A percentile compares a stretch with the other conserved stretches of the same genome.
Evolutionary conservation across 64 coral and sea anemone genomes (phyloP).

Genomic region (Stylophora pistillata): DNA sequence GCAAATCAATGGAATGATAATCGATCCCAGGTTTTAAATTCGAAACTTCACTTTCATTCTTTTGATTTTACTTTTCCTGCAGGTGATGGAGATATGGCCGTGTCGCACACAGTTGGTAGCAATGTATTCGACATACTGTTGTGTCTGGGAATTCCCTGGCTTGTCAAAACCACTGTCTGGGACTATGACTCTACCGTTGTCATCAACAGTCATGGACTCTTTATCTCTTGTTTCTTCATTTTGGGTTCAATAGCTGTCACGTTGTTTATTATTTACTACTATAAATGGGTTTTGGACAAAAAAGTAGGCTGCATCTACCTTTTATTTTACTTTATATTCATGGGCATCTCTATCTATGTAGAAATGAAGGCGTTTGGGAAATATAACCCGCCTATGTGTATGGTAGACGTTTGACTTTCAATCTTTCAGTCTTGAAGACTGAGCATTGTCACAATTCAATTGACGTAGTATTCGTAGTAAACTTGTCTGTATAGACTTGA

Average conservation of each 20-base stretch:
- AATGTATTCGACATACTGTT: slow-evolving; percentile 97
- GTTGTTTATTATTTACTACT: slow-evolving; percentile 80
- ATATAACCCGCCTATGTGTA: slow-evolving; percentile 97
- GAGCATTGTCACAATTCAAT: background rate
- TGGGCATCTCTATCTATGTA: slow-evolving; percentile 85
- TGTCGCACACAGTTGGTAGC: slow-evolving; percentile 94
- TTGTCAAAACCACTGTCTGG: slow-evolving; percentile 92
- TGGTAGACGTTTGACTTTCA: slow-evolving; percentile 54
- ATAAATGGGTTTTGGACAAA: slow-evolving; percentile 87
- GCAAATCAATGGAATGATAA: too few species aligned
- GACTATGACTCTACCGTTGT: slow-evolving; percentile 88
- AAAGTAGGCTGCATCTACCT: slow-evolving; percentile 92
- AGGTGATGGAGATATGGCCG: slow-evolving; percentile 99
- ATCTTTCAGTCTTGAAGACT: too few species aligned
- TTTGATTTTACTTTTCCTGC: background rate
- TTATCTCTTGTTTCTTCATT: slow-evolving; percentile 96
- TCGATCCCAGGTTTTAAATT: too few species aligned
- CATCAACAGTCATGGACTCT: slow-evolving; percentile 95
- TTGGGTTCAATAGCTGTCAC: slow-evolving; percentile 91
- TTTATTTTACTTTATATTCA: slow-evolving; percentile 91
- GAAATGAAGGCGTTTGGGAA: slow-evolving; percentile 95
- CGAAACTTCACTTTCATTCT: background rate
- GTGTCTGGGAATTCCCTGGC: slow-evolving; percentile 94
- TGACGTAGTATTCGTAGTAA: background rate
- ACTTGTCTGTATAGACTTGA: background rate